These are phyloP conservation scores for Petrocephalus zakoni DNA, from an alignment of 2,113 vertebrate genomes.

Conservation along the genomic window DNA sequence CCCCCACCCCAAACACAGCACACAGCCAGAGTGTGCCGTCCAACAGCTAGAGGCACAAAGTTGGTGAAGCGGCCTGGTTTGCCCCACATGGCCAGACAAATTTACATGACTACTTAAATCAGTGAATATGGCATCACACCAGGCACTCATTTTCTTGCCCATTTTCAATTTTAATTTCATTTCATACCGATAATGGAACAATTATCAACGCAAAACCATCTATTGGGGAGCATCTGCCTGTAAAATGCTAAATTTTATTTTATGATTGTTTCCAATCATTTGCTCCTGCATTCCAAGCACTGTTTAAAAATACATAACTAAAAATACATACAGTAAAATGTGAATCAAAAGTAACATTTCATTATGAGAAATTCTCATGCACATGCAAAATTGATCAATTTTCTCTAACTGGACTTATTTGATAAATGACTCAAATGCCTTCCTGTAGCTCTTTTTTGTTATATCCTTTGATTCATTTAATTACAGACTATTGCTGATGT, in stretches of 20 bases:
- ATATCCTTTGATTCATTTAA: not conserved
- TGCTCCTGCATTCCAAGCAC: not conserved
- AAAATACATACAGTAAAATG: not conserved
- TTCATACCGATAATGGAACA: constrained; percentile 9
- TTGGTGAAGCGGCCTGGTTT: not conserved
- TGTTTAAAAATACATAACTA: not conserved
- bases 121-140: not conserved
- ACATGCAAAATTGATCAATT: not conserved
- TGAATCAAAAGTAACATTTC: not conserved
- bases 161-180: constrained; percentile 17
- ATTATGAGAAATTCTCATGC: not conserved
- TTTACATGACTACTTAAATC: constrained; percentile 9
- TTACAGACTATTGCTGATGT: not conserved
- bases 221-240: not conserved
- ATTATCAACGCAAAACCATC: constrained; percentile 13
- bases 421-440: not conserved
- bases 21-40: not conserved
- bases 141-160: not conserved
- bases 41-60: not conserved
- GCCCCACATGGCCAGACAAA: constrained; percentile 4
- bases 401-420: not conserved
- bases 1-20: not conserved
- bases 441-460: not conserved
- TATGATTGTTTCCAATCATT: not conserved
- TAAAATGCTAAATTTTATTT: not conserved